phyloP scores from a whole-genome alignment of 2,797 vertebrate species.

The Leptodactylus fallax region DNA sequence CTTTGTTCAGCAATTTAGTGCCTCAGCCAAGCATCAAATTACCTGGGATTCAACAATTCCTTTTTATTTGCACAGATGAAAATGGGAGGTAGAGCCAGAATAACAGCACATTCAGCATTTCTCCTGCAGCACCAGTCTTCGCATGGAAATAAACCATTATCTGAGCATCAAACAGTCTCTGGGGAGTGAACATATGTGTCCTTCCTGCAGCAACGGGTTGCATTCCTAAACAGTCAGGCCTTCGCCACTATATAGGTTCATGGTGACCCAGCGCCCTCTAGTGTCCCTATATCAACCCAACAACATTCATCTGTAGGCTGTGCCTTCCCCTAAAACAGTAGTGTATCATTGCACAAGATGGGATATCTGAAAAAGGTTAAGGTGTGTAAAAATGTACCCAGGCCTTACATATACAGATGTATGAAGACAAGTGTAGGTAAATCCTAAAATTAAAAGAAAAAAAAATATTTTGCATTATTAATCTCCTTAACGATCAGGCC shows the following conservation, averaged over 20 bases:
- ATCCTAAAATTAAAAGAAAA: too few species aligned
- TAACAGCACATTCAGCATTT: slow-evolving; percentile 8
- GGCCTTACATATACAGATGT: too few species aligned
- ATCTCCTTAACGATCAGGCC: too few species aligned
- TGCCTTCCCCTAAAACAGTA: too few species aligned
- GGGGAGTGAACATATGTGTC: slow-evolving; percentile 37
- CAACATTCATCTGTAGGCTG: too few species aligned
- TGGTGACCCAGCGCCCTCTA: slow-evolving; percentile 26
- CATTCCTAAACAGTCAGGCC: slow-evolving; percentile 39
- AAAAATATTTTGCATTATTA: too few species aligned
- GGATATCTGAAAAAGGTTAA: too few species aligned
- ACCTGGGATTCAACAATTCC: not conserved
- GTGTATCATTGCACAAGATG: too few species aligned
- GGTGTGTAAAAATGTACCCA: too few species aligned
- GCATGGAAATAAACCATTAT: slow-evolving; percentile 41
- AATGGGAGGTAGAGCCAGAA: not conserved
- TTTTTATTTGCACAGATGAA: not conserved
- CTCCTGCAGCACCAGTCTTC: slow-evolving; percentile 22
- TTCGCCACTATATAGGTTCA: not conserved
- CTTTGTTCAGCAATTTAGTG: slow-evolving; percentile 25
- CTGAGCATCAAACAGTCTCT: slow-evolving; percentile 49
- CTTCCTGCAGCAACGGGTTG: slow-evolving; percentile 48
- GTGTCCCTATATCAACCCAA: not conserved
- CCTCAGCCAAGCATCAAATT: slow-evolving; percentile 19
- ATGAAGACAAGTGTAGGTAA: too few species aligned